Conservation (phyloP, 2,797 vertebrate genomes). For the Enteromius afrohamiltoni region DNA sequence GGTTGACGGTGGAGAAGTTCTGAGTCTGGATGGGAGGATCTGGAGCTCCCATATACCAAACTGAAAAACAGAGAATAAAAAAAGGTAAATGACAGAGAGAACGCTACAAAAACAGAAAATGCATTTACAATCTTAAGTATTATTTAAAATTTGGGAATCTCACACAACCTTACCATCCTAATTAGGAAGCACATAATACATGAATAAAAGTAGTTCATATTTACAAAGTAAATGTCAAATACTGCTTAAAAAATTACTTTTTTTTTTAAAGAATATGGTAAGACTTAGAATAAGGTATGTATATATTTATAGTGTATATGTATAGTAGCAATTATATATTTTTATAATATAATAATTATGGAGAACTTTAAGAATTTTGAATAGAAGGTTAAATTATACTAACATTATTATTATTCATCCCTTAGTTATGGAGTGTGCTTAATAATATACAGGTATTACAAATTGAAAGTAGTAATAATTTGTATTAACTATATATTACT, state of each 20-base stretch:
- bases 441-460: not conserved
- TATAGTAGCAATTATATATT: not conserved
- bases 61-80: slow-evolving; percentile 68
- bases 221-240: not conserved
- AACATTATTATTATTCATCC: not conserved
- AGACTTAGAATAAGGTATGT: not conserved
- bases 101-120: not conserved
- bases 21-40: slow-evolving; percentile 88
- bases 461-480: not conserved
- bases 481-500: not conserved
- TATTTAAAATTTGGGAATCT: not conserved
- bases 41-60: slow-evolving; percentile 90
- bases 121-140: slow-evolving; percentile 10
- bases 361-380: too few species aligned
- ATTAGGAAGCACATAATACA: not conserved
- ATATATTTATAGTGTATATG: too few species aligned
- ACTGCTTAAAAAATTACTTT: not conserved
- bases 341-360: too few species aligned
- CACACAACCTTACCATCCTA: not conserved
- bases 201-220: not conserved
- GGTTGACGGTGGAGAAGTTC: slow-evolving; percentile 90
- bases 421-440: not conserved
- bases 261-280: too few species aligned
- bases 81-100: not conserved
- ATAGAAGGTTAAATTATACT: not conserved